These are phyloP conservation scores for Microcebus griseorufus DNA, from an alignment of 2,113 vertebrate species.

Conservation along the genomic window DNA sequence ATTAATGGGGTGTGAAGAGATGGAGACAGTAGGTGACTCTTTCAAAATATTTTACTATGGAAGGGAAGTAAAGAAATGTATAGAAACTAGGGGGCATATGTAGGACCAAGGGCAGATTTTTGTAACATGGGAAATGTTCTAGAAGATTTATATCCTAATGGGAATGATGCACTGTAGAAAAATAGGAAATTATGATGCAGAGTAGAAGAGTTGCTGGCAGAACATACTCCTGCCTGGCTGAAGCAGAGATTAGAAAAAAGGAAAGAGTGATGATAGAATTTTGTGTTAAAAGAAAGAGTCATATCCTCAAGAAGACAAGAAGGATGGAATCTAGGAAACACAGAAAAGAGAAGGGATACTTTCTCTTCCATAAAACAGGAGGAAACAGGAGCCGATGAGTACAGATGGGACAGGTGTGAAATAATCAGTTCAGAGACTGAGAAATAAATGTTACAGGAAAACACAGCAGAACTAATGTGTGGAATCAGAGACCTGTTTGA, in stretches of 20 bases:
- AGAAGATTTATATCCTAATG: background rate
- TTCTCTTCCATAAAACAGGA: background rate
- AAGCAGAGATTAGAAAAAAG: background rate
- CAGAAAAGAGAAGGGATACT: background rate
- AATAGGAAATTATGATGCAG: background rate
- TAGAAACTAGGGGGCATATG: background rate
- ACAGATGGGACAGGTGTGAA: background rate
- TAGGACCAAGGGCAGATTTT: background rate
- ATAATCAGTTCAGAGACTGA: slow-evolving; percentile 36
- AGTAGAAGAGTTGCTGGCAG: background rate
- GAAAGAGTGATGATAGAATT: background rate
- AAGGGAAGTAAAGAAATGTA: background rate
- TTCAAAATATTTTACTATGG: background rate
- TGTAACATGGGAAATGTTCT: background rate
- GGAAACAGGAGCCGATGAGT: background rate
- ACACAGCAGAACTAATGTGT: slow-evolving; percentile 26
- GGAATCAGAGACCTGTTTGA: background rate
- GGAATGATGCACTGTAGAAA: background rate
- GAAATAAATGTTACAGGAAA: slow-evolving; percentile 44
- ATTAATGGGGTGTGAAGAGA: background rate
- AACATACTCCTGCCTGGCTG: background rate
- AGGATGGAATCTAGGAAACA: background rate
- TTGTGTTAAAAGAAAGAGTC: background rate
- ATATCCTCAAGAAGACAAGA: background rate
- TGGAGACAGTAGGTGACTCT: background rate